Base-by-base conservation (phyloP, 2,113 vertebrate species). In the Sceloporus undulatus region DNA sequence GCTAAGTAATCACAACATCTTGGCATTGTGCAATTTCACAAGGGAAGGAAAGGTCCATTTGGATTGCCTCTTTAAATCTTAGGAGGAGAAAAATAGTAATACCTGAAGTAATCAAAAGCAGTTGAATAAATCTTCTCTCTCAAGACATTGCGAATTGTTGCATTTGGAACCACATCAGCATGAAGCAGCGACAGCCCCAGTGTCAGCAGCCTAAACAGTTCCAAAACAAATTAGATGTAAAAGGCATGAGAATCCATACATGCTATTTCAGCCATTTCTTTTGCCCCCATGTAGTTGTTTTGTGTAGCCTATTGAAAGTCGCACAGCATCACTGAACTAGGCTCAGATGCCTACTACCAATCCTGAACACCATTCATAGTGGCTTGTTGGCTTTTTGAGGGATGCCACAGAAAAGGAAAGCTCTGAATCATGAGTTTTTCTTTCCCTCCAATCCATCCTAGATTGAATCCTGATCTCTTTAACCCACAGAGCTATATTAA, bases 91-190 rank as follows among this genome's bases (percentile, higher is more conserved):
- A 89, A 52, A 2, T 3, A 10, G 70, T 25, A 54, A 48, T 95
- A 99, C 99, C 98, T 99, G 96, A 99, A 99, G 94, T 99, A 99
- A 96, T 99, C 99, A 90, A 99, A 99, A n/a, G 98, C 98, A 0
- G 98, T 98, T 5, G 99, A 99, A 91, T 99, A 99, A 92, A 99
- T 98, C 96, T 99, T 99, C 92, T 99, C 99, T 52, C 99, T 96
- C 62, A 99, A 97, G 80, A 99, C 98, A 0, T 99, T 99, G 90
- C 98, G 97, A 91, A 98, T 97, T 52, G 98, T 99, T 89, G 98
- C 97, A 14, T 98, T 99, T 78, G 98, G 98, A 94, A 99, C 97
- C 48, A 99, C 98, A 81, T 99, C 98, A 23, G 99, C 98, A 48
- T 99, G 99, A 16, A 99, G 96, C n/a, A 99, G 95, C 75, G 98